Percentiles rank a stretch among this genome's conserved stretches.
phyloP scores from a whole-genome alignment of 2,113 vertebrate species.

The Neodon shergylaensis region DNA sequence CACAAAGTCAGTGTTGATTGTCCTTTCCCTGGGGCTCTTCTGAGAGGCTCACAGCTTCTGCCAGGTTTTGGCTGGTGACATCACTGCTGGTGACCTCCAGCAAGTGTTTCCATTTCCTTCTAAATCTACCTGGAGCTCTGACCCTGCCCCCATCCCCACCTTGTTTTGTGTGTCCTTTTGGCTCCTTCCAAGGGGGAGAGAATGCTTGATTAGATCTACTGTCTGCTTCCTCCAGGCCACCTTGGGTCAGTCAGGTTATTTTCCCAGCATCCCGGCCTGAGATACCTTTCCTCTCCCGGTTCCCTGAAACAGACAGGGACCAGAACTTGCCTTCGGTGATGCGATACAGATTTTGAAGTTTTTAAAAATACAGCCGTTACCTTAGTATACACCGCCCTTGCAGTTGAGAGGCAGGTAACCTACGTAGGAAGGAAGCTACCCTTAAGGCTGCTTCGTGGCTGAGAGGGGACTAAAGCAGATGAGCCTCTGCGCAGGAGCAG shows the following conservation, averaged over 20 bases:
- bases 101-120: background rate
- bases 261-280: background rate
- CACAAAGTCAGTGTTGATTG: background rate
- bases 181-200: background rate
- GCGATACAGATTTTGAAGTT: background rate
- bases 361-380: background rate
- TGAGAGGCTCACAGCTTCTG: background rate
- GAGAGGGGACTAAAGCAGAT: background rate
- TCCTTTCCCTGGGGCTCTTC: background rate
- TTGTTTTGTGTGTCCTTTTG: background rate
- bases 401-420: background rate
- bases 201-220: background rate
- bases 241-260: background rate
- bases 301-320: slow-evolving; percentile 13
- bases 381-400: background rate
- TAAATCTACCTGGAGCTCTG: background rate
- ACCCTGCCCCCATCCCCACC: background rate
- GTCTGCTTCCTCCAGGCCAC: background rate
- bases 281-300: background rate
- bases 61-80: background rate
- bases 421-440: background rate
- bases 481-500: background rate
- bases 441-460: background rate
- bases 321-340: slow-evolving; percentile 26
- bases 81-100: background rate